Evolutionary conservation across 2,888 invertebrate species (phyloP).

Genomic region (Eupithecia vulgata): DNA sequence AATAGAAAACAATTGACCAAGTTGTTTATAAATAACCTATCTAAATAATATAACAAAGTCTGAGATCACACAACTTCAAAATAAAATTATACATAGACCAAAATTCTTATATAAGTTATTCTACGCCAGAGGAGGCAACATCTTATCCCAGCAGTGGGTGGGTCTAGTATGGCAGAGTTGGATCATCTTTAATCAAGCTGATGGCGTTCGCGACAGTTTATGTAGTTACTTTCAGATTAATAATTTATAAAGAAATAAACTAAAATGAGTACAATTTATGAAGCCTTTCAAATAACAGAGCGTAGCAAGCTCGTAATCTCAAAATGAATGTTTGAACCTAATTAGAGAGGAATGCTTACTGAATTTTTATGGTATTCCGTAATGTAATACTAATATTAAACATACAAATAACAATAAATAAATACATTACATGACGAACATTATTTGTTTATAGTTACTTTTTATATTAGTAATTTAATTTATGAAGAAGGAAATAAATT

Average conservation of each 20-base stretch:
- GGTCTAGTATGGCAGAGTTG: neutral
- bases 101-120: neutral
- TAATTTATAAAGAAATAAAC: neutral
- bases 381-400: constrained; percentile 8
- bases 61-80: constrained; percentile 33
- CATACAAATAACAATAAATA: constrained; percentile 43
- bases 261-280: neutral
- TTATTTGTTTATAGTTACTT: neutral
- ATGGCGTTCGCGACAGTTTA: neutral
- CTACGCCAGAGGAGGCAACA: neutral
- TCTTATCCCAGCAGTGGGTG: neutral
- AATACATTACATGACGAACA: constrained; percentile 44
- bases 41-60: constrained; percentile 23
- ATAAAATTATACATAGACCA: neutral
- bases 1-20: constrained; percentile 13
- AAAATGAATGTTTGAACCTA: neutral
- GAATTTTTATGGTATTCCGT: neutral
- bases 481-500: neutral
- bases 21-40: constrained; percentile 8
- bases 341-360: neutral
- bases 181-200: neutral
- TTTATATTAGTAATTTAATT: neutral
- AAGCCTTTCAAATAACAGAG: neutral
- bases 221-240: neutral
- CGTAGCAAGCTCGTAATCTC: neutral